A percentile compares a stretch with the other conserved stretches of the same genome.
Conservation (phyloP, 2,888 invertebrate genomes). For the Cataglyphis albicans region DNA sequence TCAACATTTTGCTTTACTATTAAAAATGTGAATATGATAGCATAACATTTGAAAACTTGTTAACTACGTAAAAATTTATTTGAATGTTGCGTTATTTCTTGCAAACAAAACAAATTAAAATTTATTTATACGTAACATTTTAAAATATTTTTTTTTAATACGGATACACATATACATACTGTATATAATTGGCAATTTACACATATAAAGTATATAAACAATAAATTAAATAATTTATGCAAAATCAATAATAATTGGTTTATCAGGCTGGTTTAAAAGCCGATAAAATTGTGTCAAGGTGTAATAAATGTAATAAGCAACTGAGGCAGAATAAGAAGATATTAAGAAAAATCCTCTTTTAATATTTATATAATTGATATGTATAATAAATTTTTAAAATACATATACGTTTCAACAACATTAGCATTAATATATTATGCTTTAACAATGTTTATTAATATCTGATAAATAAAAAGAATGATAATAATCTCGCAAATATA, state of each 20-base stretch:
- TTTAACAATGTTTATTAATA: neutral
- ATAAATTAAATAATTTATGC: neutral
- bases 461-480: neutral
- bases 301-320: neutral
- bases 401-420: neutral
- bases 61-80: neutral
- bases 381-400: conserved; percentile 11
- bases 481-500: neutral
- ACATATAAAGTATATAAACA: neutral
- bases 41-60: neutral
- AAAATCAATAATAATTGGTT: conserved; percentile 9
- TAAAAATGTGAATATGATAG: neutral
- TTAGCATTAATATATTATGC: neutral
- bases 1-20: no score
- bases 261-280: neutral
- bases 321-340: neutral
- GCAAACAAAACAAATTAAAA: neutral
- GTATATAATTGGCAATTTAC: neutral
- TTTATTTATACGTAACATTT: neutral
- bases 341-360: conserved; percentile 1
- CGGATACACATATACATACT: no score
- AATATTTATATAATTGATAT: neutral
- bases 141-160: neutral
- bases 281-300: neutral
- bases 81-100: neutral